Evolutionary conservation across 2,888 invertebrate genomes (phyloP).

Genomic region (Acanthosepion lycidas): DNA sequence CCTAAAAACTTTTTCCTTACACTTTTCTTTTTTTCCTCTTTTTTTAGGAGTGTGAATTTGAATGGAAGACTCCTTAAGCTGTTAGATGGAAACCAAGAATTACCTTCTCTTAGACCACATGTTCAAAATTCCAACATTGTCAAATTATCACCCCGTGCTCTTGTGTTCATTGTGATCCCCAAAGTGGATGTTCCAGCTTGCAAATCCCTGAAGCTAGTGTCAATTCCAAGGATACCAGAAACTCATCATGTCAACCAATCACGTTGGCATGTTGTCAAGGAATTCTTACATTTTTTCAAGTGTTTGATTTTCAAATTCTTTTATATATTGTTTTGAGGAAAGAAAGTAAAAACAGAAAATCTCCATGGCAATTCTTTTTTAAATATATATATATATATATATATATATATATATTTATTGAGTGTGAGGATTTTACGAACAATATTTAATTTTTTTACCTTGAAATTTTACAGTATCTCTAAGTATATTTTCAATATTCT

Average conservation of each 20-base stretch:
- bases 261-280: neutral
- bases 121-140: slow-evolving; percentile 48
- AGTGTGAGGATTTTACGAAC: too few relatives aligned
- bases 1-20: neutral
- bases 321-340: too few relatives aligned
- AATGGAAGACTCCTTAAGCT: neutral
- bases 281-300: neutral
- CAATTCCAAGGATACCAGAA: neutral
- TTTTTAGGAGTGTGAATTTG: neutral
- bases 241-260: too few relatives aligned
- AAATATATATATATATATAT: too few relatives aligned
- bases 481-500: too few relatives aligned
- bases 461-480: too few relatives aligned
- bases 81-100: slow-evolving; percentile 47
- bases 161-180: slow-evolving; percentile 56
- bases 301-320: too few relatives aligned
- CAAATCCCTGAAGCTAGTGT: neutral
- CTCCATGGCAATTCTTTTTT: too few relatives aligned
- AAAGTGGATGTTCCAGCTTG: slow-evolving; percentile 51
- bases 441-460: too few relatives aligned
- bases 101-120: slow-evolving; percentile 51
- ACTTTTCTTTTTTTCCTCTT: neutral
- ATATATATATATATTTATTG: too few relatives aligned
- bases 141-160: slow-evolving; percentile 49
- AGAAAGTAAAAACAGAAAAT: too few relatives aligned